Conservation (phyloP, 2,888 invertebrate genomes). For the Drosophila cognata region DNA sequence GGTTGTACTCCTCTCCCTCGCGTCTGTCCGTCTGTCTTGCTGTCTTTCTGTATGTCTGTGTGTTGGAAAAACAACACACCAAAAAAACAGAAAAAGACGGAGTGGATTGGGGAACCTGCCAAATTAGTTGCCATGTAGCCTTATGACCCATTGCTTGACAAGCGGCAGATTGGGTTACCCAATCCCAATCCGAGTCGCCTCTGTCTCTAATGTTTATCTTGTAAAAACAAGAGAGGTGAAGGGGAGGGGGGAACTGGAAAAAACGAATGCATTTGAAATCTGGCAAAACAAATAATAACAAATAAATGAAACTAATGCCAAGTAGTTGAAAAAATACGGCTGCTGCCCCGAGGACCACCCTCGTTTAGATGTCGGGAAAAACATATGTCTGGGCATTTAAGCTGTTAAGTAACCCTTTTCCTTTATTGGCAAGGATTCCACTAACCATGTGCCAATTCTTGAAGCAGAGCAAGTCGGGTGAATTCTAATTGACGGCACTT, state of each 20-base stretch:
- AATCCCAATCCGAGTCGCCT: conserved; percentile 52
- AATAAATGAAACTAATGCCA: conserved; percentile 72
- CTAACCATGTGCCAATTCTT: conserved; percentile 59
- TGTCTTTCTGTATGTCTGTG: conserved; percentile 30
- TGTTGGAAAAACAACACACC: conserved; percentile 61
- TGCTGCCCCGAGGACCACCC: conserved; percentile 58
- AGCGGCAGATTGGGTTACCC: conserved; percentile 74
- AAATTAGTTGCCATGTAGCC: conserved; percentile 73
- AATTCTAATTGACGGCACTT: conserved; percentile 70
- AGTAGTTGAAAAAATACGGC: conserved; percentile 22
- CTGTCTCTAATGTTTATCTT: conserved; percentile 58
- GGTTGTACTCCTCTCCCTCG: conserved; percentile 28
- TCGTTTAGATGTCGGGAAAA: conserved; percentile 34
- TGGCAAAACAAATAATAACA: conserved; percentile 71
- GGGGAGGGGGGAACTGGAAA: background rate
- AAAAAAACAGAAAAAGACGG: conserved; percentile 5
- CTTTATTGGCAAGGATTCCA: conserved; percentile 42
- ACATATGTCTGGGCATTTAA: conserved; percentile 67
- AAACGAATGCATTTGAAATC: conserved; percentile 63
- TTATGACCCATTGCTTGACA: conserved; percentile 71
- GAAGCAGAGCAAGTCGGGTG: conserved; percentile 10
- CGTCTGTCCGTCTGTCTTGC: conserved; percentile 17
- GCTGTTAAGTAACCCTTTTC: conserved; percentile 69
- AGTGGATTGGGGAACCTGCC: conserved; percentile 53
- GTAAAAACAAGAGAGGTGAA: conserved; percentile 38